These are phyloP conservation scores for Mercenaria mercenaria DNA, from an alignment of 1,140 invertebrate species.

Conservation along the genomic window DNA sequence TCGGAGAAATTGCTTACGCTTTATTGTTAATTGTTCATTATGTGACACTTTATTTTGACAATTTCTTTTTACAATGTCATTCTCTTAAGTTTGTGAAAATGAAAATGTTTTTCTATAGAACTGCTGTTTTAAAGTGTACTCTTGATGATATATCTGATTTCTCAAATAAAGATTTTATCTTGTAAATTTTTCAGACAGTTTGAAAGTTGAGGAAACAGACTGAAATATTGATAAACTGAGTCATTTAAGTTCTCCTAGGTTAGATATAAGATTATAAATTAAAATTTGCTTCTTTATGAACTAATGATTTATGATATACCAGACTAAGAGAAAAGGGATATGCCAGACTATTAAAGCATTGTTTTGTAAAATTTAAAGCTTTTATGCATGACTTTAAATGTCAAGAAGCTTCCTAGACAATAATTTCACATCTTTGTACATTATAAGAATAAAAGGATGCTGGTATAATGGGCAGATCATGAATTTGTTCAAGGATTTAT, in stretches of 20 bases:
- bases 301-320: too few species aligned
- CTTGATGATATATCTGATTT: background rate
- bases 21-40: slow-evolving; percentile 36
- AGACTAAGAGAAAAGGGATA: too few species aligned
- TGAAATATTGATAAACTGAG: slow-evolving; percentile 5
- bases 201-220: background rate
- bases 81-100: background rate
- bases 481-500: too few species aligned
- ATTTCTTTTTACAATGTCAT: background rate
- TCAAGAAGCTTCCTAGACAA: too few species aligned
- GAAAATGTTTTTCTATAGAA: background rate
- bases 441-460: too few species aligned
- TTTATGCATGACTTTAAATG: too few species aligned
- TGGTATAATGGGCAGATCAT: too few species aligned
- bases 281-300: too few species aligned
- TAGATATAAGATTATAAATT: background rate
- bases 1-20: background rate
- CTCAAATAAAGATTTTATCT: background rate
- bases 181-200: background rate
- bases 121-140: background rate
- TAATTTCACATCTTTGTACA: too few species aligned
- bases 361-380: too few species aligned
- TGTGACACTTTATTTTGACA: background rate
- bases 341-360: too few species aligned
- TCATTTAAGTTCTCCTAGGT: background rate